Percentiles rank a stretch among this genome's conserved stretches.
These are phyloP conservation scores for Copidosoma floridanum DNA, from an alignment of 1,140 invertebrate genomes.

Conservation along the genomic window DNA sequence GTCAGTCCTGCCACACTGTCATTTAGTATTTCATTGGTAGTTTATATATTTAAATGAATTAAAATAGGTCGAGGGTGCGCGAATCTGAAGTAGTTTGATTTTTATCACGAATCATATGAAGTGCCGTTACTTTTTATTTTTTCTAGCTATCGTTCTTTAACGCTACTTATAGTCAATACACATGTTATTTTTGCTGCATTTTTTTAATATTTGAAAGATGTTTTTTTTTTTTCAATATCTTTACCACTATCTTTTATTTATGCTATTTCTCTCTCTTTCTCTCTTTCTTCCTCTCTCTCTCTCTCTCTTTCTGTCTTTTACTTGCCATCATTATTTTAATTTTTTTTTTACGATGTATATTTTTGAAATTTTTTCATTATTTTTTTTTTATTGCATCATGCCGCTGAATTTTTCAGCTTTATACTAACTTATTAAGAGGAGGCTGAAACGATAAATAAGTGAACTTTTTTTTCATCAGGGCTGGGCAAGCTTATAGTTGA, in stretches of 20 bases:
- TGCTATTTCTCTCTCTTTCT: not conserved
- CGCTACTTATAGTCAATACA: too few relatives aligned
- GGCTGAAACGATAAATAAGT: constrained; percentile 22
- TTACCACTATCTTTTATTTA: not conserved
- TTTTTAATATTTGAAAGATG: not conserved
- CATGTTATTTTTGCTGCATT: not conserved
- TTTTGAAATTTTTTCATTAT: constrained; percentile 3
- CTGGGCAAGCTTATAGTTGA: constrained; percentile 46
- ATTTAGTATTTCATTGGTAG: too few relatives aligned
- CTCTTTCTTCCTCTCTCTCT: constrained; percentile 2
- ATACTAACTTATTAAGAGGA: constrained; percentile 39
- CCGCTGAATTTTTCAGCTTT: constrained; percentile 37
- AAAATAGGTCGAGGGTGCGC: too few relatives aligned
- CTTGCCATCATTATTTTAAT: constrained; percentile 1
- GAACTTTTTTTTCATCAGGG: constrained; percentile 35
- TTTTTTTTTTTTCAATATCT: constrained; percentile 9
- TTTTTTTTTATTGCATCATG: constrained; percentile 6
- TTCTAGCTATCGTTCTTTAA: not conserved
- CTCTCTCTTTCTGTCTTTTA: constrained; percentile 5
- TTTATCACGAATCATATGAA: constrained; percentile 44
- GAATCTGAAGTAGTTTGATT: too few relatives aligned
- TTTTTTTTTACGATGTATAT: not conserved
- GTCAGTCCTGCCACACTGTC: constrained; percentile 48
- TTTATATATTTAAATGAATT: too few relatives aligned
- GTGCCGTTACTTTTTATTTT: constrained; percentile 39